Evolutionary conservation across 2,113 vertebrate species (phyloP).

Genomic region (Nymphicus hollandicus): DNA sequence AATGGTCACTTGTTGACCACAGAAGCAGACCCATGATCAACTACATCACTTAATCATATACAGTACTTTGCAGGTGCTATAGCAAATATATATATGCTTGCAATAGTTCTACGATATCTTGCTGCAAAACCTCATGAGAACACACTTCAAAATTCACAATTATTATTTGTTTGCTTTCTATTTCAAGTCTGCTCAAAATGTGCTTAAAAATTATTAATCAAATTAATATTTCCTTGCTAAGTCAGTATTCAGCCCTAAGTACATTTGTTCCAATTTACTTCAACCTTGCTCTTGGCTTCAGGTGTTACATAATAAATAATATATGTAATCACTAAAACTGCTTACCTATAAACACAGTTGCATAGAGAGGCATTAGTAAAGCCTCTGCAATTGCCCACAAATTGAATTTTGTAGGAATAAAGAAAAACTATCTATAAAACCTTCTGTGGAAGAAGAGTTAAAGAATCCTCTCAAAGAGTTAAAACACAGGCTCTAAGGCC

Average conservation of each 20-base stretch:
- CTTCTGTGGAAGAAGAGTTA: not conserved
- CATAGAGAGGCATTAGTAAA: not conserved
- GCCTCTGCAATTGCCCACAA: not conserved
- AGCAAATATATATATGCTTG: not conserved
- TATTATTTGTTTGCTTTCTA: not conserved
- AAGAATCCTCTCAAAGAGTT: not conserved
- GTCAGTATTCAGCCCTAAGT: not conserved
- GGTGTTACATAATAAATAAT: not conserved
- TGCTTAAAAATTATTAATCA: not conserved
- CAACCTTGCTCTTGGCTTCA: not conserved
- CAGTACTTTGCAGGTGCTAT: not conserved
- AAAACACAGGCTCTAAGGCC: not conserved
- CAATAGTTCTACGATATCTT: not conserved
- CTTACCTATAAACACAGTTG: not conserved
- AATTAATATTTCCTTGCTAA: not conserved
- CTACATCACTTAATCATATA: not conserved
- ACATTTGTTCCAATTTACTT: not conserved
- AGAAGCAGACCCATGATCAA: not conserved
- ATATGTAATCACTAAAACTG: not conserved
- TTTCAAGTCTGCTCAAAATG: not conserved
- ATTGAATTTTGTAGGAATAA: not conserved
- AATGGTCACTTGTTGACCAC: not conserved
- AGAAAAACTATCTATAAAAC: not conserved
- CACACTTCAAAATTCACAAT: not conserved
- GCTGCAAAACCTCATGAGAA: not conserved